These are phyloP conservation scores for Tachuris rubrigastra DNA, from an alignment of 2,113 vertebrate genomes.

Conservation along the genomic window DNA sequence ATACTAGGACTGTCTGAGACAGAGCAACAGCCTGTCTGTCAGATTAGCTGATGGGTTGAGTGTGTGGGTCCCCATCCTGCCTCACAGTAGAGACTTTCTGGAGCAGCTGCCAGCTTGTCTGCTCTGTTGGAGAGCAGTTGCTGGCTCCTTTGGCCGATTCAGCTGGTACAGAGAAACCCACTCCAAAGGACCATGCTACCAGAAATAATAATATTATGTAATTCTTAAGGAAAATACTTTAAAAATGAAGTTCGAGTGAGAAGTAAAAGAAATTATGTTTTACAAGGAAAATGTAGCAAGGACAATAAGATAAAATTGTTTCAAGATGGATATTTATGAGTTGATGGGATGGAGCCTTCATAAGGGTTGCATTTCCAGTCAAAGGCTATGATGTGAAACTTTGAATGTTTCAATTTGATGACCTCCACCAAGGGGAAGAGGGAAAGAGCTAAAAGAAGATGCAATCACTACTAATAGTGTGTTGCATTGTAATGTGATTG, in stretches of 20 bases:
- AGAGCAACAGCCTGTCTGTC: neutral
- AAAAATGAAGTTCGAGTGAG: neutral
- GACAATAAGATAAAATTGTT: neutral
- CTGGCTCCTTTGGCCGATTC: neutral
- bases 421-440: neutral
- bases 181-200: neutral
- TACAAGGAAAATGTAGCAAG: neutral
- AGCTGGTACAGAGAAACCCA: neutral
- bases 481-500: neutral
- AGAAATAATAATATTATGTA: neutral
- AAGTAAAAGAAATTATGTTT: neutral
- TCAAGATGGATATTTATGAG: neutral
- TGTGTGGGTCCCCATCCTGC: neutral
- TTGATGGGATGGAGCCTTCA: neutral
- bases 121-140: neutral
- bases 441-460: neutral
- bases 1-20: neutral
- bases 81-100: neutral
- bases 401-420: neutral
- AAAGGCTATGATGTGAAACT: neutral
- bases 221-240: neutral
- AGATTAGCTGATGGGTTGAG: neutral
- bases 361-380: neutral
- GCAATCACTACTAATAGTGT: neutral
- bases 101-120: fast-evolving